phyloP scores from a whole-genome alignment of 2,797 vertebrate genomes.

The Salarias fasciatus region DNA sequence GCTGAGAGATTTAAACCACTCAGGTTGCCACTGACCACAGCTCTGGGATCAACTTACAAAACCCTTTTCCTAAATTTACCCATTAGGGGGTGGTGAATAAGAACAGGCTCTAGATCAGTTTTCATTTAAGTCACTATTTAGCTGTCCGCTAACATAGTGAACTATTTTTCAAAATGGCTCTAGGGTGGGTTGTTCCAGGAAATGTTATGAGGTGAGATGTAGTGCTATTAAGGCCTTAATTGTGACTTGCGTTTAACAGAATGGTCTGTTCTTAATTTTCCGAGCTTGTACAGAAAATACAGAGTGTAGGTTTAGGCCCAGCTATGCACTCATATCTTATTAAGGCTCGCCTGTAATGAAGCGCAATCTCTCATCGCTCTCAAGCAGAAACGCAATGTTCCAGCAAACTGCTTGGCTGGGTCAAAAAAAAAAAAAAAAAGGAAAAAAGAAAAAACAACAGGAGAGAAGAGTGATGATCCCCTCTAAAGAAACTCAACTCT shows the following conservation, averaged over 20 bases:
- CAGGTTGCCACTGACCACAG: conserved; percentile 75
- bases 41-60: conserved; percentile 73
- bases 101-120: conserved; percentile 62
- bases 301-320: conserved; percentile 44
- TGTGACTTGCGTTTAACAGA: conserved; percentile 52
- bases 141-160: conserved; percentile 53
- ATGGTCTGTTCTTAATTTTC: conserved; percentile 68
- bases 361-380: conserved; percentile 57
- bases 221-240: conserved; percentile 62
- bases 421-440: conserved; percentile 45
- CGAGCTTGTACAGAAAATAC: conserved; percentile 44
- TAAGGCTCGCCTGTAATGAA: conserved; percentile 60
- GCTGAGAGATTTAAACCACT: conserved; percentile 78
- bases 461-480: conserved; percentile 79
- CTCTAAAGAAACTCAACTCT: conserved; percentile 80
- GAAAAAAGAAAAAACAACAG: conserved; percentile 75
- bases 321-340: conserved; percentile 59
- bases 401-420: conserved; percentile 71
- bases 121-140: conserved; percentile 67
- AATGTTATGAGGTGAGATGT: conserved; percentile 75
- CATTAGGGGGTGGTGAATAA: conserved; percentile 68
- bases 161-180: conserved; percentile 72
- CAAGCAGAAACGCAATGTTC: conserved; percentile 75
- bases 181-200: conserved; percentile 66
- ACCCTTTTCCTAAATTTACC: conserved; percentile 77